Conservation (phyloP, 2,888 invertebrate genomes). For the Spodoptera exigua region DNA sequence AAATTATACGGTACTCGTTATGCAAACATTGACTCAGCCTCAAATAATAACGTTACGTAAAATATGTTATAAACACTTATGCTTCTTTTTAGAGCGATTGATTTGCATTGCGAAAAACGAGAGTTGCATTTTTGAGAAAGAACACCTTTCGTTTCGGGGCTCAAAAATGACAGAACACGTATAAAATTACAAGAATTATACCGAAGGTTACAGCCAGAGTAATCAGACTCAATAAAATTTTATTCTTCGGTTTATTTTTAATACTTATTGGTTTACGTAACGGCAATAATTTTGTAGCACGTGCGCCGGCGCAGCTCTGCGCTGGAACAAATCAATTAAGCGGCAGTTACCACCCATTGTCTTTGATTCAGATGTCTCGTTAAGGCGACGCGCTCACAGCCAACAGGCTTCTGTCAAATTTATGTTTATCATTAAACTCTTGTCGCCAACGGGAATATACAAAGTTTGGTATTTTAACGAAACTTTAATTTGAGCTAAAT, state of each 20-base stretch:
- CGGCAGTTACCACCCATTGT: slow-evolving; percentile 77
- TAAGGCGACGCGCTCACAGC: slow-evolving; percentile 67
- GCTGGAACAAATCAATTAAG: slow-evolving; percentile 77
- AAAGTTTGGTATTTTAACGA: slow-evolving; percentile 78
- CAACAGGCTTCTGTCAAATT: slow-evolving; percentile 77
- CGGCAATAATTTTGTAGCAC: slow-evolving; percentile 49
- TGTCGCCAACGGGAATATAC: slow-evolving; percentile 66
- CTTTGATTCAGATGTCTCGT: slow-evolving; percentile 80
- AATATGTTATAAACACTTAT: slow-evolving; percentile 39
- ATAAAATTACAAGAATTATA: slow-evolving; percentile 49
- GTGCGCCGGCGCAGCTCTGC: slow-evolving; percentile 38
- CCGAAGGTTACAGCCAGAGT: slow-evolving; percentile 46
- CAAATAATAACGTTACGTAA: slow-evolving; percentile 55
- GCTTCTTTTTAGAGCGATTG: slow-evolving; percentile 43
- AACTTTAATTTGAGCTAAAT: slow-evolving; percentile 79
- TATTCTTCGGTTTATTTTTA: slow-evolving; percentile 48
- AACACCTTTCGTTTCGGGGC: slow-evolving; percentile 48
- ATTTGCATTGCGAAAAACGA: slow-evolving; percentile 48
- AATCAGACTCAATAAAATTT: slow-evolving; percentile 49
- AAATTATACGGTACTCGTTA: slow-evolving; percentile 53
- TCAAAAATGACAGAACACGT: slow-evolving; percentile 48
- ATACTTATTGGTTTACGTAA: slow-evolving; percentile 50
- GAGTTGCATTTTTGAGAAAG: slow-evolving; percentile 36
- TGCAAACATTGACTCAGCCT: slow-evolving; percentile 52
- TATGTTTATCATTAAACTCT: slow-evolving; percentile 79